These are phyloP conservation scores for Pycnomerus fuliginosus DNA, from an alignment of 2,888 invertebrate species.

Conservation along the genomic window DNA sequence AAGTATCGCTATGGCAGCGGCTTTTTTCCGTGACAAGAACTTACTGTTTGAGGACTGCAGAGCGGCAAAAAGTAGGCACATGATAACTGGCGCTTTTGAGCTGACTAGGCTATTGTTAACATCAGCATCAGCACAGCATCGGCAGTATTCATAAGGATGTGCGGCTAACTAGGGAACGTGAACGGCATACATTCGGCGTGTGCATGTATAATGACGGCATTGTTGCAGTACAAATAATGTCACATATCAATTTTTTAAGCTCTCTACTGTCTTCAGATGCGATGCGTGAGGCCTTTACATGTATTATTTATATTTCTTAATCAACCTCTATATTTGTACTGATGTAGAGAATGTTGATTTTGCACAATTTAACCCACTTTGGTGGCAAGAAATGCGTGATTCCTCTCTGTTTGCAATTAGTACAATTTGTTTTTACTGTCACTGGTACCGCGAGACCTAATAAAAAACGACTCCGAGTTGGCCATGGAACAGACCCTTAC, in stretches of 20 bases:
- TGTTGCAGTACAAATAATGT: slow-evolving; percentile 50
- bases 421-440: too few relatives aligned
- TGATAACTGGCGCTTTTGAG: slow-evolving; percentile 46
- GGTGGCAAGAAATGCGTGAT: too few relatives aligned
- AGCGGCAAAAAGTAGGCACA: slow-evolving; percentile 41
- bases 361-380: slow-evolving; percentile 30
- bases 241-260: slow-evolving; percentile 45
- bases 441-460: too few relatives aligned
- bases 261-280: slow-evolving; percentile 27
- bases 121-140: slow-evolving; percentile 39
- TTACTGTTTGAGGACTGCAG: slow-evolving; percentile 33
- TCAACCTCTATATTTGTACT: slow-evolving; percentile 32
- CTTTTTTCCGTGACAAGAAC: too few relatives aligned
- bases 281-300: slow-evolving; percentile 38
- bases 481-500: too few relatives aligned
- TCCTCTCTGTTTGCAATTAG: too few relatives aligned
- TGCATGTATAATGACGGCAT: slow-evolving; percentile 48
- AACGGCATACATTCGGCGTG: slow-evolving; percentile 42
- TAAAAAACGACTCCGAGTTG: too few relatives aligned
- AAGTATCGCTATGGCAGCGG: too few relatives aligned
- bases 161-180: slow-evolving; percentile 48
- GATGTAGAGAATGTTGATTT: slow-evolving; percentile 30
- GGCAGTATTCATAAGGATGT: slow-evolving; percentile 48
- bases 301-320: slow-evolving; percentile 40
- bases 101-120: slow-evolving; percentile 47